These are phyloP conservation scores for Semicossyphus pulcher DNA, from an alignment of 2,113 vertebrate species.

Conservation along the genomic window DNA sequence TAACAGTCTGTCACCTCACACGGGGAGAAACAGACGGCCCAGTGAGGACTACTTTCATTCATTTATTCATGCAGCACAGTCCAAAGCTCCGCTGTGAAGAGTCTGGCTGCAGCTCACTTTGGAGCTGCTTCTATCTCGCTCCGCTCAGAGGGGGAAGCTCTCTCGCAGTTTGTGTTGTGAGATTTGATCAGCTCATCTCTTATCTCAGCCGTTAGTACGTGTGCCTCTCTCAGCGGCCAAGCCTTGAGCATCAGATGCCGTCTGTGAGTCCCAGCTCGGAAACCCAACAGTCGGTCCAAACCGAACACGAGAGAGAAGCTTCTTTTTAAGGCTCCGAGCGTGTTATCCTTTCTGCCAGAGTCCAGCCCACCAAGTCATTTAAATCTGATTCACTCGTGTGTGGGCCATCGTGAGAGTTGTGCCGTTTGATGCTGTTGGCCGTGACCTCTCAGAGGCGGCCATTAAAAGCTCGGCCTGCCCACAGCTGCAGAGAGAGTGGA, in stretches of 20 bases:
- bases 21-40: constrained; percentile 63
- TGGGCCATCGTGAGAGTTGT: constrained; percentile 78
- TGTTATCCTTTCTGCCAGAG: constrained; percentile 71
- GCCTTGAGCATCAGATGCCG: constrained; percentile 80
- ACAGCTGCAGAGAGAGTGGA: constrained; percentile 66
- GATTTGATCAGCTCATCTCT: constrained; percentile 84
- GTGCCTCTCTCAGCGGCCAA: constrained; percentile 79
- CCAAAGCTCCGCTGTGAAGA: constrained; percentile 82
- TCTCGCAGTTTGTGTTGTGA: constrained; percentile 76
- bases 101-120: constrained; percentile 81
- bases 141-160: constrained; percentile 78
- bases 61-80: constrained; percentile 79
- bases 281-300: constrained; percentile 70
- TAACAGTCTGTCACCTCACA: constrained; percentile 73
- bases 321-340: constrained; percentile 78
- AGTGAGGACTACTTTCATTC: constrained; percentile 76
- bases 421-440: constrained; percentile 70
- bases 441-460: constrained; percentile 74
- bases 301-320: constrained; percentile 75
- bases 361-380: constrained; percentile 78
- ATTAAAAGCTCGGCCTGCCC: constrained; percentile 76
- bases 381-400: constrained; percentile 80
- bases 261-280: constrained; percentile 68
- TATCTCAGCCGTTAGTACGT: constrained; percentile 84
- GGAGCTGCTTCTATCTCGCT: constrained; percentile 82